Percentiles rank a stretch among this genome's conserved stretches.
phyloP scores from a whole-genome alignment of 2,797 vertebrate species.

The Poecilia wingei region DNA sequence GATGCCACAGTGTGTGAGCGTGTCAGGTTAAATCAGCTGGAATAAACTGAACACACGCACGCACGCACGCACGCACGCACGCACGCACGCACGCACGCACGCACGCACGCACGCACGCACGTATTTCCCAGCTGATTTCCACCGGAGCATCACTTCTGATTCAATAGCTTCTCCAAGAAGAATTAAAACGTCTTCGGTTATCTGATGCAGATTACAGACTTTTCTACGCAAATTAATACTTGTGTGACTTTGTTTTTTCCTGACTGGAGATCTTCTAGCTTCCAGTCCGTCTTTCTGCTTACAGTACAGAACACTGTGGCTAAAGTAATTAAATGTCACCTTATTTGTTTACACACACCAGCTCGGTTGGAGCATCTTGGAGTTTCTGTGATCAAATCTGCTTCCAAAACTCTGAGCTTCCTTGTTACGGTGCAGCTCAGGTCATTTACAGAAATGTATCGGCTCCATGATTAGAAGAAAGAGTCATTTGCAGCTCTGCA shows the following conservation, averaged over 20 bases:
- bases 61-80: constrained; percentile 12
- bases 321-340: constrained; percentile 4
- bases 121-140: constrained; percentile 58
- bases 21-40: constrained; percentile 56
- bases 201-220: constrained; percentile 19
- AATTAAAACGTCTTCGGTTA: constrained; percentile 56
- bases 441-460: constrained; percentile 22
- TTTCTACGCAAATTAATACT: constrained; percentile 41
- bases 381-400: constrained; percentile 3
- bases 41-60: constrained; percentile 48
- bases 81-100: constrained; percentile 17
- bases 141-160: constrained; percentile 42
- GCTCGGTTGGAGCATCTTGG: constrained; percentile 2
- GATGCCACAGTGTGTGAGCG: constrained; percentile 26
- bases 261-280: not conserved
- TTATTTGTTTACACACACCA: not conserved
- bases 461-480: constrained; percentile 15
- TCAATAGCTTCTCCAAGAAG: constrained; percentile 52
- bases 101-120: constrained; percentile 15
- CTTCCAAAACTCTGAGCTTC: constrained; percentile 9
- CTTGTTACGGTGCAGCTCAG: constrained; percentile 22
- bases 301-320: constrained; percentile 1
- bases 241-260: constrained; percentile 13
- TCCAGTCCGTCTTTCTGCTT: not conserved
- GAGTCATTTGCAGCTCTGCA: constrained; percentile 25